Evolutionary conservation across 2,888 invertebrate species (phyloP).

Genomic region (Nomada ferruginata): DNA sequence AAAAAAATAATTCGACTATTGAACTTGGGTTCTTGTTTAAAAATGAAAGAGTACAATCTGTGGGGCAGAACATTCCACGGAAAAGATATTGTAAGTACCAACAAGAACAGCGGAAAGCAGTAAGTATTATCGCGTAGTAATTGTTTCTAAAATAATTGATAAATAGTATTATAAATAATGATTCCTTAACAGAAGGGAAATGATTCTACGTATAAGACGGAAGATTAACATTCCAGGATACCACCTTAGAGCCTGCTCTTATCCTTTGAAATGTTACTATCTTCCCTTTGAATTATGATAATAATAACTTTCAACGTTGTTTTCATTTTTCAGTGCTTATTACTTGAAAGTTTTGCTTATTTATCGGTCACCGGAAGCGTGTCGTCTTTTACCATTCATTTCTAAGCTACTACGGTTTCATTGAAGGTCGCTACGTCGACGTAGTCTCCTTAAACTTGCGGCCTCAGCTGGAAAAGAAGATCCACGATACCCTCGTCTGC

Average conservation of each 20-base stretch:
- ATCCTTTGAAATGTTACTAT: not conserved
- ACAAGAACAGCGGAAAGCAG: conserved; percentile 8
- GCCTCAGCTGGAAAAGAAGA: conserved; percentile 90
- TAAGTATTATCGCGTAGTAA: conserved; percentile 15
- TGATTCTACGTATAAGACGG: conserved; percentile 29
- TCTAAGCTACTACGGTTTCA: conserved; percentile 41
- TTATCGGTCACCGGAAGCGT: conserved; percentile 39
- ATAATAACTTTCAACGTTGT: not conserved
- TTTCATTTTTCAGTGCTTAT: not conserved
- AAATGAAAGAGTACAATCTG: not conserved
- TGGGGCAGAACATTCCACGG: conserved; percentile 3
- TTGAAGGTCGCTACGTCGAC: not conserved
- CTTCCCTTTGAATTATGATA: not conserved
- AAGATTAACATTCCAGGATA: conserved; percentile 22
- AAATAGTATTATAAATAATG: conserved; percentile 38
- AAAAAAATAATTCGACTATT: not conserved
- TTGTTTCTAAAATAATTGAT: conserved; percentile 36
- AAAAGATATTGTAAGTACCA: not conserved
- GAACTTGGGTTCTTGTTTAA: not conserved
- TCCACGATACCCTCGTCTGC: conserved; percentile 96
- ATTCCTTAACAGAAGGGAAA: conserved; percentile 13
- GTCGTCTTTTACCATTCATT: conserved; percentile 16
- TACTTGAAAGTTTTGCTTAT: conserved; percentile 8
- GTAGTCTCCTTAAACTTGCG: conserved; percentile 78
- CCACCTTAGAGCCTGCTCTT: conserved; percentile 7